Evolutionary conservation across 2,888 invertebrate genomes (phyloP), one percentile per base, ranked within the genome.

Genomic region (Ceraclea dissimilis): DNA sequence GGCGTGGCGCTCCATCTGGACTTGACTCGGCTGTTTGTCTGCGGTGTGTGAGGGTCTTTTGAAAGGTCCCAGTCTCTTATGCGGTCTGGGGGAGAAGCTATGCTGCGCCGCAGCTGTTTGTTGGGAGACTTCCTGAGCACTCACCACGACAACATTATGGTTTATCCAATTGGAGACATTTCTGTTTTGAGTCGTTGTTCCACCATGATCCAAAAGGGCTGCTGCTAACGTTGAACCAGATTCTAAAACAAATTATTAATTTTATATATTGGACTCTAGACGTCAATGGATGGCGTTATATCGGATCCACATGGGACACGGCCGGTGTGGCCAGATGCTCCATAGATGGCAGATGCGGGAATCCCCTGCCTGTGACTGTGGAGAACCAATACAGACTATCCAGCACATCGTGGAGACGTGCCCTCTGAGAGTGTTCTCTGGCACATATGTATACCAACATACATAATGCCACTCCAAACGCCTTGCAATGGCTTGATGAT

Each of bases 1-100:
- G 50, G 39, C 47, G 18, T 53, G 52, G 6, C 26, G 43, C 22
- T 54, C 56, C 1, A 66, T 44, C 52, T 61, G 34, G 13, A 61
- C 51, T 11, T 48, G 43, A 2, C 65, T 67, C 47, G 33, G 49
- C 22, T 53, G 66, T 57, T 4, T 67, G 65, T 52, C 58, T 11
- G 50, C 17, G n/a, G 66, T 63, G 51, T 69, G 69, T 53, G 72
- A 73, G 34, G 79, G 76, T 22, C 80, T 75, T 63, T 79, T 81
- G 75, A 85, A 84, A 61, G 80, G 80, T 1, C 82, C 82, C 64
- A 86, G 79, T 52, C 87, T 84, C 68, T 86, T 86, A 63, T 80
- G 70, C 2, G 87, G 84, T 50, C 86, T 78, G 49, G 88, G 88
- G 1, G 87, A 87, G 65, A 82, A 79, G 26, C 76, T 75, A 59